Conservation (phyloP, 23 tunicate species). For the Phallusia fumigata region DNA sequence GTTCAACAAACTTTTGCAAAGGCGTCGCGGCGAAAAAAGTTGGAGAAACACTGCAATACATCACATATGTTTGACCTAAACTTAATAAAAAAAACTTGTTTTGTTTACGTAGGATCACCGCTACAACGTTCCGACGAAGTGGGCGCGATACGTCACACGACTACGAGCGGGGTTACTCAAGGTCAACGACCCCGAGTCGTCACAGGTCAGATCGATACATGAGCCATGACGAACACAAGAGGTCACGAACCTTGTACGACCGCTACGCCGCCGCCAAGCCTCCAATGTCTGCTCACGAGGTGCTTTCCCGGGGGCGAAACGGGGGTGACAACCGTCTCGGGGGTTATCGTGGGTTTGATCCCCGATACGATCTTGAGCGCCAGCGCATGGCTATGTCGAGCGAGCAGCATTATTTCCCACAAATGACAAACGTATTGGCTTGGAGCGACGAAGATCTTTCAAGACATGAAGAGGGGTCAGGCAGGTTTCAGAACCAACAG, state of each 20-base stretch:
- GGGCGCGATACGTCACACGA: neutral
- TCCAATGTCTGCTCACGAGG: conserved; percentile 38
- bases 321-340: neutral
- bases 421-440: conserved; percentile 31
- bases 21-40: no score
- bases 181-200: conserved; percentile 12
- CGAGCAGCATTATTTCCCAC: conserved; percentile 41
- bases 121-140: neutral
- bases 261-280: conserved; percentile 37
- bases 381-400: neutral
- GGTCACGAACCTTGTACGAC: conserved; percentile 30
- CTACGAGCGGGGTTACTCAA: conserved; percentile 8
- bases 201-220: neutral
- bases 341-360: conserved; percentile 8
- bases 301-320: conserved; percentile 10
- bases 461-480: neutral
- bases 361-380: neutral
- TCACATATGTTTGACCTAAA: no score
- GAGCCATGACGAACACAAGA: neutral
- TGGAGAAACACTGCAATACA: no score
- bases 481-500: neutral
- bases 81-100: no score
- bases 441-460: neutral
- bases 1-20: no score
- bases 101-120: neutral